phyloP scores from a whole-genome alignment of 2,113 vertebrate genomes.

The Marmota flaviventris region DNA sequence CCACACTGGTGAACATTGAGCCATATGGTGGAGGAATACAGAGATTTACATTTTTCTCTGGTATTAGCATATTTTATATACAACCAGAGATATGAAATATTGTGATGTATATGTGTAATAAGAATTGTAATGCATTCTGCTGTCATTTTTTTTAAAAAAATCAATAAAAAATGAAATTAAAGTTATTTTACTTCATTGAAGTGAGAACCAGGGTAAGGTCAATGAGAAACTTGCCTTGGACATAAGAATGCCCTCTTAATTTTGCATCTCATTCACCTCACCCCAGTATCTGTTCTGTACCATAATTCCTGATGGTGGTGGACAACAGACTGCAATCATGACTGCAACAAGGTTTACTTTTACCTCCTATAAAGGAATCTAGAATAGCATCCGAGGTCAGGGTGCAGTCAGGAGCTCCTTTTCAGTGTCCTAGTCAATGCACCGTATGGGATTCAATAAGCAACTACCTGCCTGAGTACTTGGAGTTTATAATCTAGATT shows the following conservation, averaged over 20 bases:
- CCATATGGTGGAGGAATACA: rapidly evolving
- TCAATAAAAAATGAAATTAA: neutral
- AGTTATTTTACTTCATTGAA: neutral
- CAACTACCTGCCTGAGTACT: rapidly evolving
- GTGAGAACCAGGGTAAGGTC: too few species aligned
- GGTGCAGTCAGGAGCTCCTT: rapidly evolving
- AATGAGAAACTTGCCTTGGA: neutral
- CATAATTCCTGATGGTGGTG: rapidly evolving
- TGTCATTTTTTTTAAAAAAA: too few species aligned
- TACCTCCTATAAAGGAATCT: too few species aligned
- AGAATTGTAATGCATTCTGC: too few species aligned
- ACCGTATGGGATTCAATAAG: rapidly evolving
- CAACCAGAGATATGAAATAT: too few species aligned
- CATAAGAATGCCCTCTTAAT: rapidly evolving
- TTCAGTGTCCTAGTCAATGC: neutral
- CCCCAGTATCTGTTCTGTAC: rapidly evolving
- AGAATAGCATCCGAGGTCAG: neutral
- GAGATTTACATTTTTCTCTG: neutral
- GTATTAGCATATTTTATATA: too few species aligned
- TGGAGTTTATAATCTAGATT: rapidly evolving
- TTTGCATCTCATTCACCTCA: neutral
- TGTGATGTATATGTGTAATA: too few species aligned
- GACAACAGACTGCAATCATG: rapidly evolving
- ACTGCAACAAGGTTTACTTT: neutral
- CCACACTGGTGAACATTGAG: neutral